These are phyloP conservation scores for Tenualosa ilisha DNA, from an alignment of 2,797 vertebrate genomes.

Conservation along the genomic window DNA sequence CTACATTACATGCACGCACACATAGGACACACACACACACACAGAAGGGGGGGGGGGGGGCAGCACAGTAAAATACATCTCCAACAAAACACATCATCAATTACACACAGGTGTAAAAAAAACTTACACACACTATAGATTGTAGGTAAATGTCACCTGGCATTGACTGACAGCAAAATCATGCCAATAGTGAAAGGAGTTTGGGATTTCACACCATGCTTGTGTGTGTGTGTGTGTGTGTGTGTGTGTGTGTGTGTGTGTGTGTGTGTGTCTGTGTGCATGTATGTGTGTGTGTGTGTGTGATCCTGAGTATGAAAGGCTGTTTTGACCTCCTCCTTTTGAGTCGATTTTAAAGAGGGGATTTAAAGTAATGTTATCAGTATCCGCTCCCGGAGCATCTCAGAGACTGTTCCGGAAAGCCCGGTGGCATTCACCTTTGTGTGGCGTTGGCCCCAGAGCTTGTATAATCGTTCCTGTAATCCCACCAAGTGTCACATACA, in stretches of 20 bases:
- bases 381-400: constrained; percentile 8
- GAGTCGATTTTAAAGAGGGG: background rate
- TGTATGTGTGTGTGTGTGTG: background rate
- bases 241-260: constrained; percentile 3
- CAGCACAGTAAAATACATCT: background rate
- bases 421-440: constrained; percentile 44
- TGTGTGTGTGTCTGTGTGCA: background rate
- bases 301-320: constrained; percentile 3
- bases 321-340: background rate
- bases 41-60: background rate
- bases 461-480: constrained; percentile 13
- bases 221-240: background rate
- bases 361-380: constrained; percentile 17
- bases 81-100: background rate
- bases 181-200: background rate
- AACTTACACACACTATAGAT: background rate
- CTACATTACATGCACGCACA: background rate
- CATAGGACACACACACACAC: background rate
- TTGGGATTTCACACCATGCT: background rate
- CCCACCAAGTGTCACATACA: constrained; percentile 17
- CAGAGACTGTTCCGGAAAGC: constrained; percentile 32
- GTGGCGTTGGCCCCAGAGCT: constrained; percentile 25
- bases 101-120: background rate
- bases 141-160: constrained; percentile 1
- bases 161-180: constrained; percentile 13